Evolutionary conservation across 2,888 invertebrate species (phyloP).

Genomic region (Blastobasis lacticolella): DNA sequence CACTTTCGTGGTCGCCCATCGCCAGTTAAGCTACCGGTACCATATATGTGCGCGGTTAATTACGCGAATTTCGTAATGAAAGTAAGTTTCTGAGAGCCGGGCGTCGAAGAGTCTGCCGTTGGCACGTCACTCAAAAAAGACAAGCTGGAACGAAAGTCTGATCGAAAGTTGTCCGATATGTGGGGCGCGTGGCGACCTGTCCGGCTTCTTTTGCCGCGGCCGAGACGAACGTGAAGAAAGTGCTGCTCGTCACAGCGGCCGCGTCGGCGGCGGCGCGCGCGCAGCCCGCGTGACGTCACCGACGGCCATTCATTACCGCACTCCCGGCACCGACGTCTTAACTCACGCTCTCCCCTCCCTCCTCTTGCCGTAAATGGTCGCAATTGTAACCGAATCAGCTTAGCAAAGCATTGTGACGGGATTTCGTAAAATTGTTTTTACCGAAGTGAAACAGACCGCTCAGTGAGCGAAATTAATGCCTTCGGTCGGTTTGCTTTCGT

Average conservation of each 20-base stretch:
- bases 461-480: constrained; percentile 18
- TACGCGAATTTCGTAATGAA: constrained; percentile 31
- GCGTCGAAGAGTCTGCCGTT: constrained; percentile 50
- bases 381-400: neutral
- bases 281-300: constrained; percentile 24
- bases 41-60: constrained; percentile 4
- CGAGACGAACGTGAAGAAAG: constrained; percentile 42
- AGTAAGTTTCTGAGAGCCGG: constrained; percentile 42
- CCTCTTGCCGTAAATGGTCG: neutral
- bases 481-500: constrained; percentile 1
- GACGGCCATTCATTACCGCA: neutral
- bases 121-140: constrained; percentile 48
- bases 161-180: constrained; percentile 72
- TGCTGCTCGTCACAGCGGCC: constrained; percentile 28
- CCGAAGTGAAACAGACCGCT: constrained; percentile 21
- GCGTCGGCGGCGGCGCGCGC: constrained; percentile 15
- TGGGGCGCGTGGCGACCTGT: constrained; percentile 55
- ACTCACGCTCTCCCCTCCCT: neutral
- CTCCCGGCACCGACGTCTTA: neutral
- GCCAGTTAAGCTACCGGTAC: neutral
- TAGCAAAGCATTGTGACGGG: neutral
- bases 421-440: constrained; percentile 13
- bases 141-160: constrained; percentile 63
- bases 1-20: neutral
- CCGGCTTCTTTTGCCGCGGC: constrained; percentile 36